Base-by-base conservation (phyloP, 2,797 vertebrate genomes). In the Sebastes itinus region DNA sequence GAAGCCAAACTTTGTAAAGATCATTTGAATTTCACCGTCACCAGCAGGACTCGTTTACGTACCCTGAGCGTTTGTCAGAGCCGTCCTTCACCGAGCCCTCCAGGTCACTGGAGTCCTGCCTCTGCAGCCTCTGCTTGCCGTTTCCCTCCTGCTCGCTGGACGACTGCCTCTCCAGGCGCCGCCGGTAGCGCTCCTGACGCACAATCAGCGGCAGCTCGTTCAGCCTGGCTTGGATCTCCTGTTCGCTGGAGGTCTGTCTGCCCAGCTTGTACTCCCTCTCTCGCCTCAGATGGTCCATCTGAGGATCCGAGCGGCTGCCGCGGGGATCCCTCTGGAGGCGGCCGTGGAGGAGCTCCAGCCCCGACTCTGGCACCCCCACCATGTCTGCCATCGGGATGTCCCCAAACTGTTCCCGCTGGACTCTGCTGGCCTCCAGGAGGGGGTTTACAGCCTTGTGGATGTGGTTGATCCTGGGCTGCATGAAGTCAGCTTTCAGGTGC, bases 71-170 rank as follows among this genome's bases (percentile, higher is more conserved):
- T 85, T 95, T 96, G 84, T 95, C 95, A 6, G 95, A 95, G n/a
- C 93, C 92, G 35, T 97, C 97, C 86, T 95, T 96, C 14, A 92
- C 78, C 4, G 95, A 96, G 72, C 93, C 94, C 78, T 96, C 96
- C 66, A 97, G 94, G 71, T 98, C 98, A 54, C 97, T 98, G 1
- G 97, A 97, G 85, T 98, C 97, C 88, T 97, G 97, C 49, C 96
- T 94, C 83, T 97, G 97, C 85, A 97, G 38, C 42, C 96, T 89
- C 38, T 92, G 94, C 78, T 96, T 97, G 7, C 96, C 93, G 5
- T 94, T 94, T 2, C 96, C 97, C 27, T 96, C 95, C 76, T 96
- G 95, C 54, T 96, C 96, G 9, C 96, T 97, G 77, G 92, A 97
- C 6, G 91, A 97, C 94, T 96, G 96, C 83, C 88, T 94, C 90